Conservation (phyloP, 2,797 vertebrate species). For the Syngnathus acus region DNA sequence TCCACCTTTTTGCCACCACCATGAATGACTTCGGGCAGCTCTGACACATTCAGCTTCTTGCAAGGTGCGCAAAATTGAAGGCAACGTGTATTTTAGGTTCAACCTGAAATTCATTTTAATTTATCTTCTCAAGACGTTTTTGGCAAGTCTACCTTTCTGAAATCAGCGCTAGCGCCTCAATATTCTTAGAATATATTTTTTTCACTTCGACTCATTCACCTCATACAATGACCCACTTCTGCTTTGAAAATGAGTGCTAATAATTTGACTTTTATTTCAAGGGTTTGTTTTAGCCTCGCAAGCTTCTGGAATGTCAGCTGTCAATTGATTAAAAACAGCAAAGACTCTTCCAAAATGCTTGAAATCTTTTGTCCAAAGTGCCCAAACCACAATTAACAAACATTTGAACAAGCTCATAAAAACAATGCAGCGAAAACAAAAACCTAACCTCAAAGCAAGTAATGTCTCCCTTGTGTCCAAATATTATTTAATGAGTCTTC, state of each 20-base stretch:
- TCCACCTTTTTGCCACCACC: too few relatives aligned
- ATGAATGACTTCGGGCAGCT: too few relatives aligned
- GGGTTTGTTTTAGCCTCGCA: not conserved
- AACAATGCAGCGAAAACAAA: not conserved
- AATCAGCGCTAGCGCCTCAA: too few relatives aligned
- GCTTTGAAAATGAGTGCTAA: too few relatives aligned
- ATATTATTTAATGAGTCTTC: slow-evolving; percentile 33
- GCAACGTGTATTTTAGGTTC: not conserved
- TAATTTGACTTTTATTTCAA: too few relatives aligned
- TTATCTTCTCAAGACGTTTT: too few relatives aligned
- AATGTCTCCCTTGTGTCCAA: not conserved
- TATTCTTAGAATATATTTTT: too few relatives aligned
- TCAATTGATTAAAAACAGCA: not conserved
- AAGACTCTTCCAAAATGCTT: not conserved
- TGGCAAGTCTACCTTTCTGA: too few relatives aligned
- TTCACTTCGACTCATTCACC: too few relatives aligned
- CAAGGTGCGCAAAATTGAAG: too few relatives aligned
- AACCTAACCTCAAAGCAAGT: not conserved
- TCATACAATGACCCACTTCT: too few relatives aligned
- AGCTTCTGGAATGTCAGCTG: not conserved
- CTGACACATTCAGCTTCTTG: too few relatives aligned
- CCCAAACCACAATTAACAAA: not conserved
- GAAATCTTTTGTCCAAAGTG: not conserved
- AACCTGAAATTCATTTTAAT: not conserved
- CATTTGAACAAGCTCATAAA: not conserved